phyloP scores from a whole-genome alignment of 2,113 vertebrate species.

The Ondatra zibethicus region DNA sequence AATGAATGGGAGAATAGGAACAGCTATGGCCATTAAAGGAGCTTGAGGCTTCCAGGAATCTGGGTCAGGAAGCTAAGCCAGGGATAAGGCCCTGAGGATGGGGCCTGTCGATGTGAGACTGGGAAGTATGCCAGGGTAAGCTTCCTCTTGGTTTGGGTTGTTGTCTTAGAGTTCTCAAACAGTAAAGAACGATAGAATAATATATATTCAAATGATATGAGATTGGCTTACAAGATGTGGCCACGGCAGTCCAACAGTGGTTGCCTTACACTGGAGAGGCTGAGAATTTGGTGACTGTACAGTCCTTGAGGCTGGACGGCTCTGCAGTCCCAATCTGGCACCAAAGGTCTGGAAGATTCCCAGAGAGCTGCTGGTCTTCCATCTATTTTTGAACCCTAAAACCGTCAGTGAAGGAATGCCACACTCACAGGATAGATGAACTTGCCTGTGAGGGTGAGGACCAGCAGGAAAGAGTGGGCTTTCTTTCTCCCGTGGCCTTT shows the following conservation, averaged over 20 bases:
- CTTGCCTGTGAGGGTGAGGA: too few relatives aligned
- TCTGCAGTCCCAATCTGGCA: neutral
- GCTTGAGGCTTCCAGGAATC: neutral
- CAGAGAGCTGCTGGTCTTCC: neutral
- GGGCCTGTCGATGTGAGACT: neutral
- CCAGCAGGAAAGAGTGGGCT: neutral
- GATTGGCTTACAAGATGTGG: neutral
- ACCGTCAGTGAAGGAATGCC: neutral
- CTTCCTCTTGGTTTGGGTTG: neutral
- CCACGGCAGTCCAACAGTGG: neutral
- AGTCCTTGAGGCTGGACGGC: neutral
- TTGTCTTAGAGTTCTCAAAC: neutral
- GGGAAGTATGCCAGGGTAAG: too few relatives aligned
- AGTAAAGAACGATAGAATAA: neutral
- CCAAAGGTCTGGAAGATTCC: neutral
- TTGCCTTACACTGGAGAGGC: neutral
- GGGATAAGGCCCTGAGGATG: neutral
- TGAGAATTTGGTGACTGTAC: neutral
- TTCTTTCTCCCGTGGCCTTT: neutral
- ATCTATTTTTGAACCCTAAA: neutral
- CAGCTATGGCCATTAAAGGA: neutral
- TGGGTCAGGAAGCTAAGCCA: neutral
- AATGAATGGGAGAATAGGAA: neutral
- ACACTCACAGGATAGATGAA: neutral
- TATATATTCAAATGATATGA: neutral